Evolutionary conservation across 2,797 vertebrate species (phyloP).

Genomic region (Hemitrygon akajei): DNA sequence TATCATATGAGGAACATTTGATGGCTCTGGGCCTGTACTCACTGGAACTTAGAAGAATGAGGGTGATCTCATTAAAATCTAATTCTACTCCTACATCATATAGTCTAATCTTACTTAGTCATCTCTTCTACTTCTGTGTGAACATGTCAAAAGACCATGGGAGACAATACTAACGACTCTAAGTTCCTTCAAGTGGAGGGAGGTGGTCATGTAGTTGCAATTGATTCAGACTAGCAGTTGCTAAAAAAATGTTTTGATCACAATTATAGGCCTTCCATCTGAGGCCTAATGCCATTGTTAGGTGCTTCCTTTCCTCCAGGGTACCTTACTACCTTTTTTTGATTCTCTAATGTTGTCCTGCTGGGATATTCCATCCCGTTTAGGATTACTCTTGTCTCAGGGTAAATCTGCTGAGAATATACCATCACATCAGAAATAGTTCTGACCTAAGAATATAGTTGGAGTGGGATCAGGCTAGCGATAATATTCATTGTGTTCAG

Average conservation of each 20-base stretch:
- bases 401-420: background rate
- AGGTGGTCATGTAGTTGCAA: background rate
- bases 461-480: background rate
- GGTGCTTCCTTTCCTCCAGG: background rate
- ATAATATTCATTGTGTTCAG: background rate
- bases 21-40: too few species aligned
- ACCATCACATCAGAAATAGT: background rate
- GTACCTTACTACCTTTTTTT: background rate
- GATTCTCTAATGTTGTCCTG: background rate
- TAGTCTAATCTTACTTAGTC: too few species aligned
- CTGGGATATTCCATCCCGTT: background rate
- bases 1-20: too few species aligned
- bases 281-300: background rate
- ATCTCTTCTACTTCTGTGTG: background rate
- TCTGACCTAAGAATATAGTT: background rate
- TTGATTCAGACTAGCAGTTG: background rate
- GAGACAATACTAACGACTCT: background rate
- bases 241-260: background rate
- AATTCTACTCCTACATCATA: too few species aligned
- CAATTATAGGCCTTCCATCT: background rate
- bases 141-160: background rate
- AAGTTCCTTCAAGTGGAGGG: background rate
- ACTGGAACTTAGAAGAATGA: too few species aligned
- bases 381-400: background rate
- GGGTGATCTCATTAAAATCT: too few species aligned